Conservation (phyloP, 2,888 invertebrate genomes). For the Xylota sylvarum region DNA sequence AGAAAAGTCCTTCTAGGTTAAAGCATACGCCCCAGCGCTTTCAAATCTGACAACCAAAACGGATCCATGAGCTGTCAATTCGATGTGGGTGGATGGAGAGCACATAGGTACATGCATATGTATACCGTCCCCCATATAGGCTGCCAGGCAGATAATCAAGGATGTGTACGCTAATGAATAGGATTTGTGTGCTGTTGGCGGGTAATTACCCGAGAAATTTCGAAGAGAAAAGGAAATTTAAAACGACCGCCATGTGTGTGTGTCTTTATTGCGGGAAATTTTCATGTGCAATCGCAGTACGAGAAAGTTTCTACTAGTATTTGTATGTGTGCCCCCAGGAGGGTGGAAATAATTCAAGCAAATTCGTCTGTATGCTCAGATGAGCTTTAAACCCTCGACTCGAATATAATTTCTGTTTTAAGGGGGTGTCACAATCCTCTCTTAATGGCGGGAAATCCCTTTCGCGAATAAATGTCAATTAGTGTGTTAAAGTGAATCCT, state of each 20-base stretch:
- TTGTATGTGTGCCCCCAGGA: background rate
- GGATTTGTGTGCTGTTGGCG: slow-evolving; percentile 52
- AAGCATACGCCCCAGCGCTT: background rate
- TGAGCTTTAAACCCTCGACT: slow-evolving; percentile 29
- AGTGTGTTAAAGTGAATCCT: slow-evolving; percentile 32
- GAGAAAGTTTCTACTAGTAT: background rate
- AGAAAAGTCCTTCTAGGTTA: background rate
- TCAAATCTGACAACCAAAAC: slow-evolving; percentile 37
- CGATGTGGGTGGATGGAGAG: background rate
- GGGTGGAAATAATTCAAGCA: slow-evolving; percentile 22
- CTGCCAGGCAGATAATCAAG: slow-evolving; percentile 30
- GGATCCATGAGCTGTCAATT: slow-evolving; percentile 39
- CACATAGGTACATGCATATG: background rate
- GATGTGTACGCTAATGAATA: slow-evolving; percentile 62
- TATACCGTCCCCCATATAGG: background rate
- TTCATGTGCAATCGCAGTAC: slow-evolving; percentile 9
- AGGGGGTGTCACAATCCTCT: slow-evolving; percentile 38
- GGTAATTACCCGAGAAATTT: slow-evolving; percentile 63
- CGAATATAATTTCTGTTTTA: slow-evolving; percentile 18
- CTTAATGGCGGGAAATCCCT: slow-evolving; percentile 35
- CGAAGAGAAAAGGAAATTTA: slow-evolving; percentile 39
- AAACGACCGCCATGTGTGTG: slow-evolving; percentile 39
- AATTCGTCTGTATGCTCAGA: slow-evolving; percentile 34
- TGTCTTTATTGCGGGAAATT: slow-evolving; percentile 17
- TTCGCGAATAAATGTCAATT: slow-evolving; percentile 54